A percentile compares a stretch with the other conserved stretches of the same genome.
These are phyloP conservation scores for Netelia fuscicornis DNA, from an alignment of 2,888 invertebrate genomes.

Conservation along the genomic window DNA sequence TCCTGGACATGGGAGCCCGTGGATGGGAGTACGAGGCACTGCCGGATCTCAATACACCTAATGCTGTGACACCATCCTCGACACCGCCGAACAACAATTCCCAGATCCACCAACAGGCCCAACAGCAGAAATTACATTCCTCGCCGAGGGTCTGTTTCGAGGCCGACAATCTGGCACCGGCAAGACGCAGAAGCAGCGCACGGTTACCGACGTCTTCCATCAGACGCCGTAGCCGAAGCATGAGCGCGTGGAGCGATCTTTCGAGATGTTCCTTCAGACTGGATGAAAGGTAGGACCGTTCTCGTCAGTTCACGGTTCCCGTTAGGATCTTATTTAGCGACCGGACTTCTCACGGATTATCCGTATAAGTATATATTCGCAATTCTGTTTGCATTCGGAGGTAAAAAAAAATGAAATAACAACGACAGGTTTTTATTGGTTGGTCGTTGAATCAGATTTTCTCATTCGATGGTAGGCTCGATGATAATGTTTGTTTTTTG, in stretches of 20 bases:
- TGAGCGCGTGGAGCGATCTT: slow-evolving; percentile 96
- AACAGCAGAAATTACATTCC: slow-evolving; percentile 74
- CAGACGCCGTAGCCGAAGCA: slow-evolving; percentile 87
- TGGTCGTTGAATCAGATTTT: too few species aligned
- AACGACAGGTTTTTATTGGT: too few species aligned
- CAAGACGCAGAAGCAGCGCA: slow-evolving; percentile 80
- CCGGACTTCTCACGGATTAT: too few species aligned
- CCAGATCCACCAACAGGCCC: slow-evolving; percentile 51
- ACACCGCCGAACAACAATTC: slow-evolving; percentile 77
- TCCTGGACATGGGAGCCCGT: slow-evolving; percentile 85
- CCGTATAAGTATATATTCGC: too few species aligned
- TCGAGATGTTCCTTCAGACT: slow-evolving; percentile 93
- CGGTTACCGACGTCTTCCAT: slow-evolving; percentile 80
- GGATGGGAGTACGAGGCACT: slow-evolving; percentile 83
- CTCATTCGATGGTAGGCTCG: neutral
- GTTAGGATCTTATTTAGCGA: too few species aligned
- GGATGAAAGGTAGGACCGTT: slow-evolving; percentile 88
- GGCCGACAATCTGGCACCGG: slow-evolving; percentile 81
- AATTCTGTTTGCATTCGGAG: too few species aligned
- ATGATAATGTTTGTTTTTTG: neutral
- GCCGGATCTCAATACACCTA: slow-evolving; percentile 81
- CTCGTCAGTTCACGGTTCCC: neutral
- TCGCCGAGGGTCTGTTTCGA: slow-evolving; percentile 88
- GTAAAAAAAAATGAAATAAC: too few species aligned
- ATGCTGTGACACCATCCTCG: slow-evolving; percentile 79